Conservation (phyloP, 2,113 vertebrate species). For the Tragulus kanchil region DNA sequence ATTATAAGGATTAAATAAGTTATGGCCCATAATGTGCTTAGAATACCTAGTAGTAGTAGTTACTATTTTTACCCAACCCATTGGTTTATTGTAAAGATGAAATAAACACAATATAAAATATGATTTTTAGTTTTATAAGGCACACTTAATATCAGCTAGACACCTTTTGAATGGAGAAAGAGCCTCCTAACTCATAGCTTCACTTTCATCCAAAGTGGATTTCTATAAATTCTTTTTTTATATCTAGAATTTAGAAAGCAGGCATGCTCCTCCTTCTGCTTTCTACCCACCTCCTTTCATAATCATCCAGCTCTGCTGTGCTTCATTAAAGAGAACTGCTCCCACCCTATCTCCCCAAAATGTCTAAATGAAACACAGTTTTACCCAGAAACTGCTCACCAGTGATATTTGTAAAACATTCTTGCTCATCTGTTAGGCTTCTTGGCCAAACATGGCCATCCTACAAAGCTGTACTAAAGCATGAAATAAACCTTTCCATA, state of each 20-base stretch:
- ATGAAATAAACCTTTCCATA: slow-evolving; percentile 74
- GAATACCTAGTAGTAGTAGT: neutral
- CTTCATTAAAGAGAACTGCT: slow-evolving; percentile 16
- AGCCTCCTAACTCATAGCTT: neutral
- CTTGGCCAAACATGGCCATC: slow-evolving; percentile 36
- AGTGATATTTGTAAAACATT: slow-evolving; percentile 69
- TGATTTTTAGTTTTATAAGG: slow-evolving; percentile 48
- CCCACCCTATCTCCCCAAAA: neutral
- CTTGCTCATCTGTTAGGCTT: slow-evolving; percentile 50
- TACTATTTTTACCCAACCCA: slow-evolving; percentile 15
- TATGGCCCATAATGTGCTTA: neutral
- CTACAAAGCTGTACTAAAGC: slow-evolving; percentile 56
- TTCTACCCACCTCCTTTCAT: neutral
- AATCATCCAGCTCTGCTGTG: neutral
- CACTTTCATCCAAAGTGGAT: neutral
- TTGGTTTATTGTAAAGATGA: slow-evolving; percentile 10
- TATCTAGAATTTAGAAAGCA: neutral
- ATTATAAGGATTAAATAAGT: neutral
- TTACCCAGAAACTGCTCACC: slow-evolving; percentile 63
- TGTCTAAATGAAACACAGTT: slow-evolving; percentile 40
- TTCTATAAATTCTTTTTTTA: neutral
- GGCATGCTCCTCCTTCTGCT: neutral
- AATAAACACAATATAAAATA: slow-evolving; percentile 6
- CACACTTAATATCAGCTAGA: neutral
- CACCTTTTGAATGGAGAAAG: neutral